phyloP scores from a whole-genome alignment of 2,113 vertebrate species.

The Ivindomyrus marchei region DNA sequence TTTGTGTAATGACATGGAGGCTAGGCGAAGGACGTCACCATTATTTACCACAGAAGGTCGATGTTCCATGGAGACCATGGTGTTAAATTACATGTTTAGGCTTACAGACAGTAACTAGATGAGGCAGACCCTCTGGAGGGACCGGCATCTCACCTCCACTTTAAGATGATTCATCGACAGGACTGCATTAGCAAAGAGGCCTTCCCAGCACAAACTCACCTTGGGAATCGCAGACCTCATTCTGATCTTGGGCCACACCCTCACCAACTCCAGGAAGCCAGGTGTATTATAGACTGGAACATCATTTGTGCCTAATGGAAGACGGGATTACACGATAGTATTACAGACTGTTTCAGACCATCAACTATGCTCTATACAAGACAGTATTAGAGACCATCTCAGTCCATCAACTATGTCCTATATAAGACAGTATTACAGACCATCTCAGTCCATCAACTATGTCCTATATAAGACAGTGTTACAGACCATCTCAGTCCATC shows the following conservation, averaged over 20 bases:
- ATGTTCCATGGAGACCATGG: slow-evolving; percentile 18
- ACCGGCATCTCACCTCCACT: slow-evolving; percentile 10
- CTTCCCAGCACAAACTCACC: slow-evolving; percentile 12
- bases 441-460: neutral
- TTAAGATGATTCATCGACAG: slow-evolving; percentile 9
- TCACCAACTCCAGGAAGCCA: neutral
- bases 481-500: neutral
- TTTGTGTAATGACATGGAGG: neutral
- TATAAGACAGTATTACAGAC: neutral
- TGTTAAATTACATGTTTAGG: slow-evolving; percentile 36
- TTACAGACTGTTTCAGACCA: neutral
- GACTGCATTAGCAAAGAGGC: slow-evolving; percentile 21
- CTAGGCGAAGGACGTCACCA: slow-evolving; percentile 43
- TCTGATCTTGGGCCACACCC: neutral
- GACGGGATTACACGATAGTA: neutral
- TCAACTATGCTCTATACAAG: neutral
- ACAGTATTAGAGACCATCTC: neutral
- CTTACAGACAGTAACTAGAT: slow-evolving; percentile 23
- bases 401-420: neutral
- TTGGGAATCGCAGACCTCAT: neutral
- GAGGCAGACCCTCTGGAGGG: slow-evolving; percentile 26
- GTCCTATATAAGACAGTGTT: neutral
- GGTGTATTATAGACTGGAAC: neutral
- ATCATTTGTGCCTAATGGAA: neutral
- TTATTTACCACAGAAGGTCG: slow-evolving; percentile 36